These are phyloP conservation scores for Rattus rattus DNA, from an alignment of 2,113 vertebrate species.

Conservation along the genomic window DNA sequence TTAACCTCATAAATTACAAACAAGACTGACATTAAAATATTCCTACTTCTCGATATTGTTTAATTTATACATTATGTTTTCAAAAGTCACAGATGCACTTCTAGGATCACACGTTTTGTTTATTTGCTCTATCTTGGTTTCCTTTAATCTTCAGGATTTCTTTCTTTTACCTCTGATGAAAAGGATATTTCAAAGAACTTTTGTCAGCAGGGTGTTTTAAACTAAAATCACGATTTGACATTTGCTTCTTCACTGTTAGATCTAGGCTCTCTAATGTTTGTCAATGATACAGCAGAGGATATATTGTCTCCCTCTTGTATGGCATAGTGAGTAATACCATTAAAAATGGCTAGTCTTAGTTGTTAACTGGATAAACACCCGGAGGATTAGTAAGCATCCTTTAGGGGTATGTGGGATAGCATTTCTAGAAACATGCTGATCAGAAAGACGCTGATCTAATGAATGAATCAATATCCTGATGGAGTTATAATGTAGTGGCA, in stretches of 20 bases:
- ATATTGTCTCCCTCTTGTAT: neutral
- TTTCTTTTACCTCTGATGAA: neutral
- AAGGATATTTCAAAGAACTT: neutral
- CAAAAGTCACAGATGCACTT: neutral
- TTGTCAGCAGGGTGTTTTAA: neutral
- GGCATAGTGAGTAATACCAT: neutral
- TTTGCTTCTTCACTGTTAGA: neutral
- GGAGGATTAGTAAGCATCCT: neutral
- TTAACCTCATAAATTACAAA: neutral
- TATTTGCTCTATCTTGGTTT: neutral
- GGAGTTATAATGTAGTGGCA: neutral
- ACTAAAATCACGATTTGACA: neutral
- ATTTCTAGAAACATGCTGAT: neutral
- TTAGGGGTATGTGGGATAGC: neutral
- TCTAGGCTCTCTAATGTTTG: neutral
- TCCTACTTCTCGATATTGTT: neutral
- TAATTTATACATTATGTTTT: neutral
- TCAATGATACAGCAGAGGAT: neutral
- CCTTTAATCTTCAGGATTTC: neutral
- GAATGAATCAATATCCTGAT: neutral
- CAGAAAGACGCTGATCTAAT: neutral
- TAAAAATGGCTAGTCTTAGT: neutral
- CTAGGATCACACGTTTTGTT: neutral
- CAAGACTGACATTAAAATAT: neutral
- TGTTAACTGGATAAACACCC: neutral